Evolutionary conservation across 2,888 invertebrate genomes (phyloP).

Genomic region (Troides oblongomaculatus): DNA sequence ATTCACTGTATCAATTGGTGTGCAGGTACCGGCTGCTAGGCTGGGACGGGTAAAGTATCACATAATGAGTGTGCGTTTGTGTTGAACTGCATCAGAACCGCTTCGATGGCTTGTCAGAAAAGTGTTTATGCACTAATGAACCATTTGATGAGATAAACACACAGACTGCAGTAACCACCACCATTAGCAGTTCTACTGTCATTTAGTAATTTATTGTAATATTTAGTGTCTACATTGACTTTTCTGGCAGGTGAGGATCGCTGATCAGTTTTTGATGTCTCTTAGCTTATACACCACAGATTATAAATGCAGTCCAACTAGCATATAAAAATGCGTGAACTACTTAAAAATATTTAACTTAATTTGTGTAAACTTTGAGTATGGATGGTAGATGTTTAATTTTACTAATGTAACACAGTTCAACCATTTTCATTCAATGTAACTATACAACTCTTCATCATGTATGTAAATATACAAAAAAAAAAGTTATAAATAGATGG

Average conservation of each 20-base stretch:
- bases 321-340: conserved; percentile 5
- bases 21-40: conserved; percentile 86
- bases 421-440: not conserved
- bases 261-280: conserved; percentile 30
- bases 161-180: no score
- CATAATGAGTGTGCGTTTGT: conserved; percentile 43
- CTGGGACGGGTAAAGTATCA: conserved; percentile 85
- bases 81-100: conserved; percentile 37
- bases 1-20: conserved; percentile 39
- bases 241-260: conserved; percentile 17
- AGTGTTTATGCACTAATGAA: not conserved
- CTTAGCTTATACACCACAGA: conserved; percentile 22
- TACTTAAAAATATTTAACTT: conserved; percentile 21
- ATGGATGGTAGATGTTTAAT: conserved; percentile 27
- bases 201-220: no score
- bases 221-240: not conserved
- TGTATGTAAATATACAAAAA: no score
- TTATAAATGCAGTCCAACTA: conserved; percentile 9
- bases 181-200: no score
- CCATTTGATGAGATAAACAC: no score
- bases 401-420: conserved; percentile 29
- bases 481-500: no score
- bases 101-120: conserved; percentile 23
- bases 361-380: conserved; percentile 30
- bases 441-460: no score